Evolutionary conservation across 2,113 vertebrate species (phyloP).

Genomic region (Aegypius monachus): DNA sequence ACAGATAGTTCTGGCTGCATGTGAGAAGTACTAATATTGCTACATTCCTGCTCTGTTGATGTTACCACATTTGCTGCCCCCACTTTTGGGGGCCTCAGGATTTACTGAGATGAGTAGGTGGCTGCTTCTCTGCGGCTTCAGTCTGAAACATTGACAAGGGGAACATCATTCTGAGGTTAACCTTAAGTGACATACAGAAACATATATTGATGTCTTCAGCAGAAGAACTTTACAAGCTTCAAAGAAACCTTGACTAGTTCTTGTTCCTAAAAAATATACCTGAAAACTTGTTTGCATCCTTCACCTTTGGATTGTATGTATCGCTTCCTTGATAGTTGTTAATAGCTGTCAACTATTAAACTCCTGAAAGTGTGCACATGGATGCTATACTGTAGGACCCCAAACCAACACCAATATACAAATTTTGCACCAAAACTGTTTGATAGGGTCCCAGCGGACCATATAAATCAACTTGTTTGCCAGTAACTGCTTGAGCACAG

Average conservation of each 20-base stretch:
- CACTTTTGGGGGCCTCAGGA: neutral
- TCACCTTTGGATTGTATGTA: neutral
- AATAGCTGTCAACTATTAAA: neutral
- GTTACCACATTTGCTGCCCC: neutral
- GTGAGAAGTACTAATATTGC: neutral
- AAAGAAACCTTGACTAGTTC: neutral
- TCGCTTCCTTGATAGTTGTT: neutral
- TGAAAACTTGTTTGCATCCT: neutral
- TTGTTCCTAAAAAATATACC: neutral
- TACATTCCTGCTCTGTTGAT: neutral
- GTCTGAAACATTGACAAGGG: neutral
- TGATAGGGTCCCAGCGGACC: neutral
- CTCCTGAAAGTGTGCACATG: neutral
- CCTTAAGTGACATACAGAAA: neutral
- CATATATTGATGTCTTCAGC: neutral
- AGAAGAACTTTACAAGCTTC: neutral
- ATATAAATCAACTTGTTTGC: neutral
- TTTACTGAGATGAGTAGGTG: neutral
- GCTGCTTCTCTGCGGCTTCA: neutral
- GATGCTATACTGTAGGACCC: neutral
- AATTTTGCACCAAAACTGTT: neutral
- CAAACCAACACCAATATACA: fast-evolving
- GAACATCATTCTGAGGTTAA: neutral
- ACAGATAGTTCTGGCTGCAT: neutral
- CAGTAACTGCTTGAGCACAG: neutral